These are phyloP conservation scores for Bibio marci DNA, from an alignment of 2,888 invertebrate genomes.

Conservation along the genomic window DNA sequence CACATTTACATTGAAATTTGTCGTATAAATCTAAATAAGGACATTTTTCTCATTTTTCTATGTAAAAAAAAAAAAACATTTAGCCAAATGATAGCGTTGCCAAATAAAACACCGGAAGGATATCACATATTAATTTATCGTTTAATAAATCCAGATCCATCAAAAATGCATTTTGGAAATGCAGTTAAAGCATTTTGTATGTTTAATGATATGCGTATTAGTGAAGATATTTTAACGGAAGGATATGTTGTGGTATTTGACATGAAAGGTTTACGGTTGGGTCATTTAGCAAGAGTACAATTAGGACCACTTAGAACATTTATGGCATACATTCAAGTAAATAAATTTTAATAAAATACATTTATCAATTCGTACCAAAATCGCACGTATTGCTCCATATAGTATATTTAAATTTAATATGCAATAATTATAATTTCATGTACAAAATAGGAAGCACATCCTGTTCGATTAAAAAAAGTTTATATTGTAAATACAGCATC, in stretches of 20 bases:
- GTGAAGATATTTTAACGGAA: constrained; percentile 38
- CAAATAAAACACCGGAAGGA: constrained; percentile 41
- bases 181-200: constrained; percentile 45
- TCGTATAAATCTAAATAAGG: too few species aligned
- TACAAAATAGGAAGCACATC: constrained; percentile 40
- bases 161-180: constrained; percentile 44
- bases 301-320: constrained; percentile 43
- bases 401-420: too few species aligned
- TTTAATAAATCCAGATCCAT: constrained; percentile 40
- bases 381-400: too few species aligned
- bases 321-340: constrained; percentile 48
- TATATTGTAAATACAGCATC: constrained; percentile 48
- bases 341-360: too few species aligned
- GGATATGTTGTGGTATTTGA: constrained; percentile 48
- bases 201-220: constrained; percentile 46
- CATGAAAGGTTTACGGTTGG: constrained; percentile 47
- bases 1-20: too few species aligned
- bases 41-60: background rate
- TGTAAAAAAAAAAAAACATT: too few species aligned
- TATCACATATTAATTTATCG: constrained; percentile 42
- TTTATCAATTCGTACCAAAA: too few species aligned
- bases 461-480: constrained; percentile 44
- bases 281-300: constrained; percentile 44
- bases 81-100: constrained; percentile 44
- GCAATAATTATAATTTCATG: too few species aligned